phyloP scores from a whole-genome alignment of 2,888 invertebrate genomes.

The Drosophila recens region DNA sequence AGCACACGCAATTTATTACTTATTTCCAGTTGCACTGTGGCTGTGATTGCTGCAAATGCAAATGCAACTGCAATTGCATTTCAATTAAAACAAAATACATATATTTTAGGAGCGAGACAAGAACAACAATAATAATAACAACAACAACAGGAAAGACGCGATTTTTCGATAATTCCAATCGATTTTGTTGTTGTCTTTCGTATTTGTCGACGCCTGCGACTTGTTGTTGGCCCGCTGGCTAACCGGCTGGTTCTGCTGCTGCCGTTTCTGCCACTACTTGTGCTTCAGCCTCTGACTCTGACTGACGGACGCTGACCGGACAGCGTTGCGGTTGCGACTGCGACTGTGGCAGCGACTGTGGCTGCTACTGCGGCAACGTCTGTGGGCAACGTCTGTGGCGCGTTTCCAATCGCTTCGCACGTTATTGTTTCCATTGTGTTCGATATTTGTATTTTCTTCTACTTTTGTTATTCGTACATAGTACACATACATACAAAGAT shows the following conservation, averaged over 20 bases:
- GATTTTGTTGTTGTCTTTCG: conserved; percentile 56
- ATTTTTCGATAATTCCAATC: conserved; percentile 80
- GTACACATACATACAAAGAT: conserved; percentile 12
- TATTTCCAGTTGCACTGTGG: conserved; percentile 42
- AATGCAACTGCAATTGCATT: conserved; percentile 37
- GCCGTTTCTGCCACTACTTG: conserved; percentile 33
- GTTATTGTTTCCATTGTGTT: conserved; percentile 82
- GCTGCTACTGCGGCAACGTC: conserved; percentile 38
- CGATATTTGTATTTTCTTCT: conserved; percentile 80
- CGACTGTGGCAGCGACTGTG: conserved; percentile 9
- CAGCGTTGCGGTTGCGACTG: conserved; percentile 10
- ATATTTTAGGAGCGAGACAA: conserved; percentile 17
- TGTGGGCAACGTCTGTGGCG: conserved; percentile 58
- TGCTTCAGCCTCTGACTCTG: conserved; percentile 60
- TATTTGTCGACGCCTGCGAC: conserved; percentile 50
- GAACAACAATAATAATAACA: conserved; percentile 17
- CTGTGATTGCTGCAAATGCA: conserved; percentile 35
- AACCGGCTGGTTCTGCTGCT: conserved; percentile 65
- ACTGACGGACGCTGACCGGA: conserved; percentile 73
- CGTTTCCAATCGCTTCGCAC: conserved; percentile 81
- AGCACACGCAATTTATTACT: conserved; percentile 55
- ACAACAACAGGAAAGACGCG: conserved; percentile 30
- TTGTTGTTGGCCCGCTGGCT: conserved; percentile 68
- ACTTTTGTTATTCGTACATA: conserved; percentile 65
- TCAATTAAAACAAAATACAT: conserved; percentile 47